Evolutionary conservation across 2,113 vertebrate species (phyloP), one percentile per base, ranked within the genome.

Genomic region (Sinocyclocheilus maitianheensis): DNA sequence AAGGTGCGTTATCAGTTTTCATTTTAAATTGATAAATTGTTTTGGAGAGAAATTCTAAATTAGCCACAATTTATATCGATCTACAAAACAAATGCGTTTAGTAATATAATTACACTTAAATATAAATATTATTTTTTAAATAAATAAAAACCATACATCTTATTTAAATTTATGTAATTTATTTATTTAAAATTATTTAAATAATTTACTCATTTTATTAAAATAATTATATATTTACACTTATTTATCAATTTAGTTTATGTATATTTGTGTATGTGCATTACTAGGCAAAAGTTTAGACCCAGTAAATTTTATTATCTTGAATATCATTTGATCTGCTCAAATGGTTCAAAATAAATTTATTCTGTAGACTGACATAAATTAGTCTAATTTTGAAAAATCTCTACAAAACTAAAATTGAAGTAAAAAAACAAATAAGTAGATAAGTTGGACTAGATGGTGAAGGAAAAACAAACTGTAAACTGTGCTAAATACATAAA

Each of bases 1-100:
- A 94, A 94, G 93, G 95, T 95, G 74, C 88, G 89, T n/a, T 63
- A 62, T n/a, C 20, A 22, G 3, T 22, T 78, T 18, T 71, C 34
- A 20, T 8, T 60, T n/a, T n/a, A 62, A 62, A 10, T n/a, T n/a
- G 58, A 10, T 62, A 1, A 60, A 9, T 60, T 60, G 20, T n/a
- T 62, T 71, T 71, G 34, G 8, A 22, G 37, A 71, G 30, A 37
- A 4, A 20, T 74, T 43, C 18, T 1, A 74, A 74, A 24, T 75
- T 46, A 75, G 40, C 12, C 43, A 72, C 8, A 24, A 75, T 43
- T n/a, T 46, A n/a, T n/a, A 5, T 43, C 0, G 18, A 10, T 43
- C 3, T 43, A 43, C 37, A 60, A 60, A 60, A 58, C 18, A 58
- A 60, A 22, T 60, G 16, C 20, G 0, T 60, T 60, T 60, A 8